Base-by-base conservation (phyloP, 2,113 vertebrate species). In the Desmodus rotundus region DNA sequence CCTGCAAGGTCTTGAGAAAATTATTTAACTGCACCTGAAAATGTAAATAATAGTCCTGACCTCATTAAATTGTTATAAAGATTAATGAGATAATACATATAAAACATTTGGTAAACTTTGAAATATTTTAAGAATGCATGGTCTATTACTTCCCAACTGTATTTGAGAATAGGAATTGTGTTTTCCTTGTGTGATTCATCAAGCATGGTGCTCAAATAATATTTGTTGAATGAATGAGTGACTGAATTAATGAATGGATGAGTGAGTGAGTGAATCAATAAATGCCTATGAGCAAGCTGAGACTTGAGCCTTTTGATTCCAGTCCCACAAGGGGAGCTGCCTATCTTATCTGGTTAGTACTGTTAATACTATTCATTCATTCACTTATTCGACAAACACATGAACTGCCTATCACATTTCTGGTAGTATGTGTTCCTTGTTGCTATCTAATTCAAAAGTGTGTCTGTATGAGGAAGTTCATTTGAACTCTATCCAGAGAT, bases 11-110 rank as follows among this genome's bases (percentile, higher is more conserved):
- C 74, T 81, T 89, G 67, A 93, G 9, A 52, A 93, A 90, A 67
- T 89, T 77, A 13, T 82, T 91, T 89, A 93, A 88, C 70, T 47
- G 54, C 43, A 54, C 47, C 65, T 87, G 78, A 91, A 95, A 94
- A 95, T 87, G 54, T 65, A 90, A 87, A 84, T 94, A 91, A 67
- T 38, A 61, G 12, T 68, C 45, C 16, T 61, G 56, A 91, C 45
- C 31, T 93, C 28, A 15, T 68, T 31, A 80, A 38, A 12, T 24
- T 65, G 45, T 84, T 93, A 20, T 72, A 72, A 93, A 52, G 33
- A 93, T 84, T 50, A 65, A 85, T 77, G 38, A 94, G n/a, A 72
- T 76, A 67, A 65, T 41, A 81, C n/a, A 77, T 89, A 33, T 36
- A 76, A 91, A 83, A 15, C 47, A 50, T 83, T 83, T 89, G 11